phyloP scores from a whole-genome alignment of 2,797 vertebrate genomes.

The Ciconia nigra region DNA sequence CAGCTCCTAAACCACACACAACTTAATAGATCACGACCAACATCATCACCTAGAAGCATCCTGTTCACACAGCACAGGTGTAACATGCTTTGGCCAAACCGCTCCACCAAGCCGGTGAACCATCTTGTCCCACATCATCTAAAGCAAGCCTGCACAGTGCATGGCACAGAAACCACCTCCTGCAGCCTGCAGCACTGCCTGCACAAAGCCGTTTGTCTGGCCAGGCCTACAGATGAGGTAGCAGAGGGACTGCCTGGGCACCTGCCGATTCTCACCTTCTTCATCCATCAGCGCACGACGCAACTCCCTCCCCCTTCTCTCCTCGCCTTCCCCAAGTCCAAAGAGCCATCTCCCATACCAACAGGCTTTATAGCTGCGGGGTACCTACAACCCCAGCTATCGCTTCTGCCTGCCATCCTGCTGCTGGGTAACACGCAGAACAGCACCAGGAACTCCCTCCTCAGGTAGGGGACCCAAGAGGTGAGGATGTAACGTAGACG shows the following conservation, averaged over 20 bases:
- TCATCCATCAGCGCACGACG: background rate
- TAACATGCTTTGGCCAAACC: background rate
- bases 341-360: background rate
- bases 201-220: background rate
- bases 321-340: background rate
- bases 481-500: background rate
- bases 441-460: background rate
- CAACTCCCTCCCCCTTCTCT: background rate
- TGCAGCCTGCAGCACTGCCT: background rate
- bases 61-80: background rate
- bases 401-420: background rate
- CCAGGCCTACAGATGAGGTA: background rate
- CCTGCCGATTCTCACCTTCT: background rate
- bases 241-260: background rate
- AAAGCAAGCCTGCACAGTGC: background rate
- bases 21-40: fast-evolving
- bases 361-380: background rate
- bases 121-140: background rate
- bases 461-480: background rate
- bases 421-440: too few species aligned
- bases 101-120: background rate
- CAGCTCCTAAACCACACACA: background rate
- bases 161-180: background rate
- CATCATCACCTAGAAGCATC: background rate
- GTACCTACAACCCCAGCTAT: background rate